phyloP scores from a whole-genome alignment of 2,797 vertebrate species.

The Hipposideros larvatus region DNA sequence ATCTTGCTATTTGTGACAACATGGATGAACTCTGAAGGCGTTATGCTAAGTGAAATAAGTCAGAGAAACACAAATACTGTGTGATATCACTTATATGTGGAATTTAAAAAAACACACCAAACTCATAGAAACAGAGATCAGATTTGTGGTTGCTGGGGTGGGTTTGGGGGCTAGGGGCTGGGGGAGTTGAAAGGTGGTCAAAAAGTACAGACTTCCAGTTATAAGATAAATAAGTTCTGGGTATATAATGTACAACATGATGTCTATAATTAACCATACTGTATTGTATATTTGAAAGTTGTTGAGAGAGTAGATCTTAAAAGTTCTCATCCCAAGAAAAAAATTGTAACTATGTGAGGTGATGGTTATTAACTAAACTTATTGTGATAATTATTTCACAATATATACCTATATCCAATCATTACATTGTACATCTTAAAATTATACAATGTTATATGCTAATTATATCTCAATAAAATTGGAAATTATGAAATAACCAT shows the following conservation, averaged over 20 bases:
- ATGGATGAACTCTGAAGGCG: neutral
- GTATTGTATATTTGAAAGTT: neutral
- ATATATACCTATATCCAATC: neutral
- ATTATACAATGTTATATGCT: neutral
- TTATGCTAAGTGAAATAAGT: neutral
- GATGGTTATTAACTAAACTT: neutral
- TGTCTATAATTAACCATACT: neutral
- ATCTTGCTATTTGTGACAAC: neutral
- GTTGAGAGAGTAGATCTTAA: neutral
- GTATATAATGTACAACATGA: neutral
- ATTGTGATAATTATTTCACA: neutral
- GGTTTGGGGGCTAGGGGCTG: neutral
- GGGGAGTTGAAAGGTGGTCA: neutral
- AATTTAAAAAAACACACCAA: neutral
- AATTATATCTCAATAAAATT: neutral
- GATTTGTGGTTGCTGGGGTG: neutral
- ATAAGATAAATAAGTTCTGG: neutral
- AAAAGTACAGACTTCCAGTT: neutral
- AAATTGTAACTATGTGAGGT: neutral
- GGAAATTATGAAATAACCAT: neutral
- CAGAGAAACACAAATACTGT: neutral
- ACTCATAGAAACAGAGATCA: neutral
- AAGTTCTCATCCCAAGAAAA: neutral
- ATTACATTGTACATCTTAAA: neutral
- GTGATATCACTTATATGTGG: neutral